Evolutionary conservation across 1,140 invertebrate species (phyloP), one percentile per base, ranked within the genome.

Genomic region (Sitobion miscanthi): DNA sequence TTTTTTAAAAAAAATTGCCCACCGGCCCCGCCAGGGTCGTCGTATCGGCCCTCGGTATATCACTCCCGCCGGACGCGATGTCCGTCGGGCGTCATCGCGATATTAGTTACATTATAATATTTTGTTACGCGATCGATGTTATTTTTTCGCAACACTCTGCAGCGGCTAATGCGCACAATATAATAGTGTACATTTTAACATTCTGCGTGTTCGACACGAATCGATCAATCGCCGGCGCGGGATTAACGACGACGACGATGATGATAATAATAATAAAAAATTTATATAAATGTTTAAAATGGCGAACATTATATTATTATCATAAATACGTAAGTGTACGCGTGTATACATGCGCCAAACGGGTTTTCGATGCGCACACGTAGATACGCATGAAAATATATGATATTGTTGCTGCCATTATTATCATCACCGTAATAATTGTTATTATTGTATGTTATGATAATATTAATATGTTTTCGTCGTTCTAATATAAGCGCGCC

Each of bases 191-290:
- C 5, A 25, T 85, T 45, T 21, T 86, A 54, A 52, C 85, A 47
- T 54, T 54, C 47, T 35, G 21, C 38, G 49, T 89, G 21, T n/a
- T 54, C 49, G 87, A 47, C 20, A 49, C 35, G 49, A 89, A 89
- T 89, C 87, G 87, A 89, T 89, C 49, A 38, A 54, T 89, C 47
- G 47, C 1, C 85, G 42, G 85, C 14, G 9, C 85, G 85, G 85
- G 25, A 87, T 87, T 47, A 87, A 47, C 85, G 45, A 87, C 8
- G 14, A n/a, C 35, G 35, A 35, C 35, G 35, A 69, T 62, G 3
- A 62, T 69, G 30, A 25, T 25, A 62, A 30, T 62, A 57, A 57
- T 25, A n/a, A 69, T 69, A 69, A n/a, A 69, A n/a, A n/a, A n/a
- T 77, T 6, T 77, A 8, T 77, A 77, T 69, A 69, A n/a, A 69